Evolutionary conservation across 2,797 vertebrate genomes (phyloP), one percentile per base, ranked within the genome.

Genomic region (Neosilurus hyrtlii): DNA sequence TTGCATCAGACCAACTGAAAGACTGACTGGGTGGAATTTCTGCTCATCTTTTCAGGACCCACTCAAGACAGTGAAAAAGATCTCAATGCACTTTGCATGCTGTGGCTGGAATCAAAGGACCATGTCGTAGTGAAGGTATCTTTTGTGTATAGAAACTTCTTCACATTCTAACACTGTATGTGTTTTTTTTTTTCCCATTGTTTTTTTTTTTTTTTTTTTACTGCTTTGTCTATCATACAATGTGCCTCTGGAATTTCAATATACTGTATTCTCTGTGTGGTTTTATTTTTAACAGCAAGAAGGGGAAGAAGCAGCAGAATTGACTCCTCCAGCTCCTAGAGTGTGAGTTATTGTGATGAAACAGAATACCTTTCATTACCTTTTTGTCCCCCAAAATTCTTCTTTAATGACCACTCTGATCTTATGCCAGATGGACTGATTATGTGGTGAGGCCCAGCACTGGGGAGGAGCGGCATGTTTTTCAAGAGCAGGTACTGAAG

Each of bases 101-200:
- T 98, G 66, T 99, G 98, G 98, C 88, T 99, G 85, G 98, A 99
- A 90, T 97, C 97, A 49, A 99, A 98, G 93, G 98, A 99, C 90
- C 95, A 99, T 79, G 91, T 93, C 3, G 96, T 95, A 82, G 93
- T 97, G 89, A 99, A 99, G 96, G 98, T 99, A 90, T 83, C 20
- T 87, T 70, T 49, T 56, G 26, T 37, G 7, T 18, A 24, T 14
- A 18, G 22, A 6, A 78, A 37, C 49, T 77, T 62, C 30, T 43
- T 62, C 37, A 3, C 59, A 62, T 11, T 75, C 10, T 35, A 37
- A 16, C 52, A 24, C 57, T 77, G 3, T 24, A 62, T 14, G 0
- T 49, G 22, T 49, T 20, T 24, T 78, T 78, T 51, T 62, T 24
- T 78, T 78, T 51, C 49, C 43, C 37, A 51, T n/a, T 15, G 3